Conservation (phyloP, 2,113 vertebrate genomes). For the Catagonus wagneri region DNA sequence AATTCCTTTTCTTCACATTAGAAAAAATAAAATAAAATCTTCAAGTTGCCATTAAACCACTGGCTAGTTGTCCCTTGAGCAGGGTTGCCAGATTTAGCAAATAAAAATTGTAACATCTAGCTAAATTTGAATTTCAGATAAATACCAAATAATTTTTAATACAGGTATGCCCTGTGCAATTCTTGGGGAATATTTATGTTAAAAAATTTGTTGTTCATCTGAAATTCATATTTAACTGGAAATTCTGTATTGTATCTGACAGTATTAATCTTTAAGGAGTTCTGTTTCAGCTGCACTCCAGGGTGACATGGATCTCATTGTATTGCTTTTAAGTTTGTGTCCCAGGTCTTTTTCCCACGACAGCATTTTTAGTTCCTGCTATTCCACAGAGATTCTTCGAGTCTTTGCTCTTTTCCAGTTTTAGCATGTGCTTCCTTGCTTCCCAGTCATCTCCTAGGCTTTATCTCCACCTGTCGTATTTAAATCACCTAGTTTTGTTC, state of each 20-base stretch:
- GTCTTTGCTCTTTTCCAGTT: background rate
- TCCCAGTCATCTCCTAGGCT: background rate
- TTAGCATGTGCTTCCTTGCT: background rate
- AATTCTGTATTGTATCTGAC: conserved; percentile 9
- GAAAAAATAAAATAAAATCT: background rate
- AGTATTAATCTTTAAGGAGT: background rate
- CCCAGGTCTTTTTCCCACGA: conserved; percentile 19
- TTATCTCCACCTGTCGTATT: background rate
- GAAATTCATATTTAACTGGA: conserved; percentile 29
- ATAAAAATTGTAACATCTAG: background rate
- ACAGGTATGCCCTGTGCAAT: background rate
- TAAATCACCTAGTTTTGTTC: background rate
- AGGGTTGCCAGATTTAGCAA: background rate
- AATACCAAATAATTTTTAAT: conserved; percentile 16
- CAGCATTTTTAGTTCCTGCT: conserved; percentile 16
- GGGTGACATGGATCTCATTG: background rate
- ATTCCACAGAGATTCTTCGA: background rate
- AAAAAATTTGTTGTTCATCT: background rate
- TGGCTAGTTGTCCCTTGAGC: background rate
- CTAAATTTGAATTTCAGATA: conserved; percentile 46
- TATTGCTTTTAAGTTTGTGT: background rate
- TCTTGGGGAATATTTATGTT: background rate
- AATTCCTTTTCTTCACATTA: background rate
- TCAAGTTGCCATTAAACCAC: background rate
- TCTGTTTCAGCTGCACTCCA: background rate